Percentiles rank a stretch among this genome's conserved stretches.
phyloP scores from a whole-genome alignment of 2,888 invertebrate genomes.

The Eubasilissa splendida region DNA sequence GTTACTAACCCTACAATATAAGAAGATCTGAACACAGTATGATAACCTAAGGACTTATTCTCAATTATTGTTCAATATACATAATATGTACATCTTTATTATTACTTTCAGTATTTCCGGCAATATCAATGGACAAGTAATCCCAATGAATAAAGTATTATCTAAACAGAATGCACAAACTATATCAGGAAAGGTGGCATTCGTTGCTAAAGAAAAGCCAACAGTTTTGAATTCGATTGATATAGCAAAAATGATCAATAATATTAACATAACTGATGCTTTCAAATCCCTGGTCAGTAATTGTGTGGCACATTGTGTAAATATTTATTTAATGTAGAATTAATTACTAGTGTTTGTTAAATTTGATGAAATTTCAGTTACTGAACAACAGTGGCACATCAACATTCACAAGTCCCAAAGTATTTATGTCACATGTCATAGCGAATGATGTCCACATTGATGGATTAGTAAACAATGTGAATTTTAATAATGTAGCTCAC shows the following conservation, averaged over 20 bases:
- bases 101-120: conserved; percentile 61
- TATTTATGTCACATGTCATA: conserved; percentile 61
- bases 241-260: conserved; percentile 27
- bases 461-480: conserved; percentile 62
- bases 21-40: no score
- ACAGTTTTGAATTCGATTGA: background rate
- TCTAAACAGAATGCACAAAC: conserved; percentile 62
- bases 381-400: conserved; percentile 58
- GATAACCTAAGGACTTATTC: no score
- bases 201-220: conserved; percentile 55
- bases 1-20: no score
- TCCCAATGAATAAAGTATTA: conserved; percentile 61
- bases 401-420: conserved; percentile 61
- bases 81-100: conserved; percentile 29
- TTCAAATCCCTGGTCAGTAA: conserved; percentile 35
- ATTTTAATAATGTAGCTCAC: conserved; percentile 61
- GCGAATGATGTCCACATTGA: conserved; percentile 62
- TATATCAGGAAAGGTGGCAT: conserved; percentile 64
- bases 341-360: background rate
- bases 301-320: background rate
- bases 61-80: no score
- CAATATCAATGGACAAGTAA: conserved; percentile 62
- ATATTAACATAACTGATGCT: conserved; percentile 35
- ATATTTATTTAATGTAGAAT: background rate
- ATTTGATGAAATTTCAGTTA: conserved; percentile 36